Percentiles rank a stretch among this genome's conserved stretches.
phyloP scores from a whole-genome alignment of 2,888 invertebrate species.

The Sylvicola fuscatus region DNA sequence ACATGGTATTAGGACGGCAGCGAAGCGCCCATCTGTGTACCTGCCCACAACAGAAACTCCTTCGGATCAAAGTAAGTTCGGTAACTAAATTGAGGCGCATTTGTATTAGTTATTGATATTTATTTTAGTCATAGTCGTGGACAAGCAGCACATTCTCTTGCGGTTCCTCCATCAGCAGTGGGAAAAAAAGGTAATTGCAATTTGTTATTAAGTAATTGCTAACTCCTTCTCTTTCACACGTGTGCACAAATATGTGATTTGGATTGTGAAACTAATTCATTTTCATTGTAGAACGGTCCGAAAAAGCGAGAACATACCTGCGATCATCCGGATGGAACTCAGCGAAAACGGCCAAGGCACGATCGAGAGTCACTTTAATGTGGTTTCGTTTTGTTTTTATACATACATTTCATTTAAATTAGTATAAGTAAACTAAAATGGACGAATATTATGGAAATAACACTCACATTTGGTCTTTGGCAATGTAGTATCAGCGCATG shows the following conservation, averaged over 20 bases:
- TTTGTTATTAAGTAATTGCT: neutral
- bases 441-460: too few species aligned
- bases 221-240: too few species aligned
- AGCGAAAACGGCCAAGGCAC: constrained; percentile 5
- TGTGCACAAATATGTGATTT: neutral
- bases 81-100: constrained; percentile 1
- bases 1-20: constrained; percentile 56
- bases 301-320: constrained; percentile 6
- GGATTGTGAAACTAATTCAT: neutral
- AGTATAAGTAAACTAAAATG: too few species aligned
- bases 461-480: too few species aligned
- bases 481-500: too few species aligned
- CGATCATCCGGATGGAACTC: constrained; percentile 3
- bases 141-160: constrained; percentile 82
- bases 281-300: constrained; percentile 4
- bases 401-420: too few species aligned
- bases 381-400: too few species aligned
- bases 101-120: constrained; percentile 5
- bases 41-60: constrained; percentile 84
- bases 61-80: constrained; percentile 64
- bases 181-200: constrained; percentile 59
- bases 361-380: constrained; percentile 5
- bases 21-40: constrained; percentile 77
- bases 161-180: constrained; percentile 89
- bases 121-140: constrained; percentile 75